A percentile compares a stretch with the other conserved stretches of the same genome.
phyloP scores from a whole-genome alignment of 2,113 vertebrate genomes.

The Solea senegalensis region DNA sequence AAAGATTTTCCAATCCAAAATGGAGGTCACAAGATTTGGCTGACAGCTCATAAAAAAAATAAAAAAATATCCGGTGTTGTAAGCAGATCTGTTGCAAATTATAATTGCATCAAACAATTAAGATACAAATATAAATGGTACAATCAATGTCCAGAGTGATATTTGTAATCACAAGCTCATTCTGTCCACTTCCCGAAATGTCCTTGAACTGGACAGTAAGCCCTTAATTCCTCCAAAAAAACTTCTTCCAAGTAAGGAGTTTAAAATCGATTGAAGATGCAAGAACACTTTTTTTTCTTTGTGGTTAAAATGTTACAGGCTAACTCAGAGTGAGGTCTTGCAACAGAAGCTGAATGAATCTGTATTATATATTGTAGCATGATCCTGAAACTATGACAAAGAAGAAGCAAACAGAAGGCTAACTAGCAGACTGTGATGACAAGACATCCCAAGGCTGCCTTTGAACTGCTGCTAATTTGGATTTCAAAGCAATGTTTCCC shows the following conservation, averaged over 20 bases:
- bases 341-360: conserved; percentile 2
- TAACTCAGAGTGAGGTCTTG: background rate
- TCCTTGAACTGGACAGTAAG: background rate
- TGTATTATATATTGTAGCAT: background rate
- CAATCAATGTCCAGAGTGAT: background rate
- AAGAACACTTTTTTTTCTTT: background rate
- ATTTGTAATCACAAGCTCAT: background rate
- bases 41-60: background rate
- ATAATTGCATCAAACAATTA: background rate
- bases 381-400: conserved; percentile 10
- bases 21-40: background rate
- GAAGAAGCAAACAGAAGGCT: conserved; percentile 21
- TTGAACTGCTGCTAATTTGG: conserved; percentile 53
- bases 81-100: background rate
- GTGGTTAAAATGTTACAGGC: background rate
- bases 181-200: background rate
- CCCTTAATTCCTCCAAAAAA: background rate
- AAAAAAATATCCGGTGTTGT: background rate
- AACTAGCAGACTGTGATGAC: conserved; percentile 44
- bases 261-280: conserved; percentile 1
- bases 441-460: conserved; percentile 47
- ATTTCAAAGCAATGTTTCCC: conserved; percentile 45
- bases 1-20: background rate
- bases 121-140: background rate
- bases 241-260: background rate